Evolutionary conservation across 2,797 vertebrate species (phyloP).

Genomic region (Sciurus vulgaris): DNA sequence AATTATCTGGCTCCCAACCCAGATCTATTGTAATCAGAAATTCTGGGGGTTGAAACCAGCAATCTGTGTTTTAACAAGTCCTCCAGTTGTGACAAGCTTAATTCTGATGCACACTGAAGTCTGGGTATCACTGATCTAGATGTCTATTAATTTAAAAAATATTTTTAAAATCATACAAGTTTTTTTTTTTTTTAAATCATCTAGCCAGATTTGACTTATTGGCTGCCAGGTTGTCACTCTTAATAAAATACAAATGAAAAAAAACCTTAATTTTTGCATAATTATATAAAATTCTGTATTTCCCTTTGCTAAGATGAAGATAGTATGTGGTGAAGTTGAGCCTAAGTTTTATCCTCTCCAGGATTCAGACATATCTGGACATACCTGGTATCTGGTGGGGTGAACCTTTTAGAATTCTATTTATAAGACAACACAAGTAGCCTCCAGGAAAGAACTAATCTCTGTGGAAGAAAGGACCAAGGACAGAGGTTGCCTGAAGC

Average conservation of each 20-base stretch:
- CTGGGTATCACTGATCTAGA: conserved; percentile 35
- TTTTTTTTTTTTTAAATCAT: conserved; percentile 17
- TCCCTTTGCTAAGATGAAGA: conserved; percentile 46
- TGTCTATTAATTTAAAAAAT: background rate
- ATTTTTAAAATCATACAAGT: background rate
- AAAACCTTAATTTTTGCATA: conserved; percentile 22
- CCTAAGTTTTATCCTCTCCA: conserved; percentile 38
- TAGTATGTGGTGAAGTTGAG: background rate
- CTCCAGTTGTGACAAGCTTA: background rate
- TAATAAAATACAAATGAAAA: conserved; percentile 51
- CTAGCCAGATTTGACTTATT: background rate
- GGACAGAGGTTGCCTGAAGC: background rate
- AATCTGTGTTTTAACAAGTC: conserved; percentile 18
- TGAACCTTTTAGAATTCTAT: conserved; percentile 10
- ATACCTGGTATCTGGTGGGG: background rate
- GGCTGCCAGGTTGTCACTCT: background rate
- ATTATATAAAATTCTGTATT: conserved; percentile 7
- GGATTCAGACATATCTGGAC: conserved; percentile 30
- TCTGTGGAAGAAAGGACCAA: background rate
- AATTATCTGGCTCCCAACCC: background rate
- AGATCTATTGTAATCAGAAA: conserved; percentile 19
- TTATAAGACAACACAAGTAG: background rate
- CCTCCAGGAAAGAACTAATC: background rate
- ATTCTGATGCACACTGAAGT: conserved; percentile 14
- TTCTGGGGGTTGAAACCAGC: background rate